Evolutionary conservation across 2,888 invertebrate genomes (phyloP).

Genomic region (Hirtodrosophila confusa): DNA sequence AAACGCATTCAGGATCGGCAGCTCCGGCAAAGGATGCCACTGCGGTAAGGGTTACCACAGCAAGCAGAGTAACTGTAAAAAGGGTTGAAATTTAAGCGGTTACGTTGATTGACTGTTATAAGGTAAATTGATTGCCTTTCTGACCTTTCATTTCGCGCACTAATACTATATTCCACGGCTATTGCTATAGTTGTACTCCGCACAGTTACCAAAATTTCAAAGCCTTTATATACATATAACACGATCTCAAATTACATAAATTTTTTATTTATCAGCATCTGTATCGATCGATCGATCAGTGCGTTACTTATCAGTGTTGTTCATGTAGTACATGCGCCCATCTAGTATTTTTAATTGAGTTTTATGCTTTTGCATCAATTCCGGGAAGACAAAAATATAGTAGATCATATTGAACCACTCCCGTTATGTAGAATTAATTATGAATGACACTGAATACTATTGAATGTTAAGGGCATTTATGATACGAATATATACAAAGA

Average conservation of each 20-base stretch:
- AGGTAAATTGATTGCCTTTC: conserved; percentile 1
- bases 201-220: conserved; percentile 47
- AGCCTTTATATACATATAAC: conserved; percentile 58
- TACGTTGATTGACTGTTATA: too few species aligned
- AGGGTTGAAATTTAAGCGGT: not conserved
- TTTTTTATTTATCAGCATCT: conserved; percentile 59
- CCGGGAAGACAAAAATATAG: conserved; percentile 48
- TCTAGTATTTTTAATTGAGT: conserved; percentile 69
- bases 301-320: conserved; percentile 47
- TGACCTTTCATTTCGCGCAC: conserved; percentile 68
- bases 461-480: conserved; percentile 19
- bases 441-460: conserved; percentile 30
- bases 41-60: conserved; percentile 72
- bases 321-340: conserved; percentile 56
- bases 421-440: conserved; percentile 25
- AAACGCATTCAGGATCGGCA: conserved; percentile 78
- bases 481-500: too few species aligned
- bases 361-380: conserved; percentile 48
- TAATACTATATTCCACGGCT: conserved; percentile 61
- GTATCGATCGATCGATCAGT: conserved; percentile 35
- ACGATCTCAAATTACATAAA: conserved; percentile 23
- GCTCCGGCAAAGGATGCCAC: conserved; percentile 61
- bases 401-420: conserved; percentile 44
- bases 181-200: conserved; percentile 64
- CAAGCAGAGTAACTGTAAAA: conserved; percentile 67